Conservation (phyloP, 2,113 vertebrate genomes). For the Chiloscyllium plagiosum region DNA sequence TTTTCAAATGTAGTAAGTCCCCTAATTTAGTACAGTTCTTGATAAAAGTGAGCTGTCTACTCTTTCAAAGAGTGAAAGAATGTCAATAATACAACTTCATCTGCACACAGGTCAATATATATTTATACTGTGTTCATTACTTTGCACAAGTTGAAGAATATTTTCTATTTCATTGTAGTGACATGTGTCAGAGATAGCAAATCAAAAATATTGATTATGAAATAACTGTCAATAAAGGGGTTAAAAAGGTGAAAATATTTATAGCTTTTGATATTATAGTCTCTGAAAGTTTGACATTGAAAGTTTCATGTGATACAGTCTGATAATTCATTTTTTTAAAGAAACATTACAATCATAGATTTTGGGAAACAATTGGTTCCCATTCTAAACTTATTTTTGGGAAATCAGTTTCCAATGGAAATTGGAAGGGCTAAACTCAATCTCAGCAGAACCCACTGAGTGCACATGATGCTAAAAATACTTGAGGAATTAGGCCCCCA, state of each 20-base stretch:
- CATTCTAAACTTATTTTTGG: background rate
- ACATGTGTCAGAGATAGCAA: background rate
- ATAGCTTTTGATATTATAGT: background rate
- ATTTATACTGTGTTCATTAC: slow-evolving; percentile 10
- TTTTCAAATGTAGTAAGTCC: background rate
- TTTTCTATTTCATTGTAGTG: slow-evolving; percentile 22
- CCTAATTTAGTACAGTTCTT: background rate
- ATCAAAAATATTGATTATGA: slow-evolving; percentile 18
- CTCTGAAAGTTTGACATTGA: background rate
- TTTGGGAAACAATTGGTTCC: background rate
- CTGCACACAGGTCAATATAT: slow-evolving; percentile 1
- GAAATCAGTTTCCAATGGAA: background rate
- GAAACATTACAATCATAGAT: background rate
- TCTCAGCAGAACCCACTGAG: background rate
- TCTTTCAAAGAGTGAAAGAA: background rate
- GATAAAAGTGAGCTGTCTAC: background rate
- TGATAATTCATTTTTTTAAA: background rate
- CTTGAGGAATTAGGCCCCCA: background rate
- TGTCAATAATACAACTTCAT: slow-evolving; percentile 32
- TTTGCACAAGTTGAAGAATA: slow-evolving; percentile 16
- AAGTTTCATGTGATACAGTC: background rate
- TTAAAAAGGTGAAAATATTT: background rate
- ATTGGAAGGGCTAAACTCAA: background rate
- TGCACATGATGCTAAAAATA: background rate
- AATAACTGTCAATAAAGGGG: slow-evolving; percentile 14